Conservation (phyloP, 1,140 invertebrate species). For the Stenopsyche tienmushanensis region DNA sequence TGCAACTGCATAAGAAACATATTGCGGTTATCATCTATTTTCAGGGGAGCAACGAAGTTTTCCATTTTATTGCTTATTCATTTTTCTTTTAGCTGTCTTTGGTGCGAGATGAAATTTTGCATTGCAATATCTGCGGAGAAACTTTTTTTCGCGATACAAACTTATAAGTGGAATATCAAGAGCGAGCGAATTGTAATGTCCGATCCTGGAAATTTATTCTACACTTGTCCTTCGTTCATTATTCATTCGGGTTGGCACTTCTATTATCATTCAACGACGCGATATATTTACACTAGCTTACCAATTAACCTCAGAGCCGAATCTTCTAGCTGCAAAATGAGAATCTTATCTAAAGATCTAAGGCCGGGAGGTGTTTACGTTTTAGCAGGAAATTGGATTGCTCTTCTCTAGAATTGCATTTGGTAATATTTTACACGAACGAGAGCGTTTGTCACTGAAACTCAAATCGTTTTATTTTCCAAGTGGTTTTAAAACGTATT, state of each 20-base stretch:
- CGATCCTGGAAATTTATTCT: conserved; percentile 6
- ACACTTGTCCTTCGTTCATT: background rate
- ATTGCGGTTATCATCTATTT: conserved; percentile 28
- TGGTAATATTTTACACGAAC: too few relatives aligned
- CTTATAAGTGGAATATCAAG: too few relatives aligned
- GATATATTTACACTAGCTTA: conserved; percentile 8
- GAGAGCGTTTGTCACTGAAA: too few relatives aligned
- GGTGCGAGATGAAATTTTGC: background rate
- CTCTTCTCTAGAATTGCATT: conserved; percentile 20
- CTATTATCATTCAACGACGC: conserved; percentile 1
- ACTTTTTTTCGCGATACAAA: too few relatives aligned
- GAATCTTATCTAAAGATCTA: conserved; percentile 20
- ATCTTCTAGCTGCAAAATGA: conserved; percentile 18
- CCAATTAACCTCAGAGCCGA: conserved; percentile 21
- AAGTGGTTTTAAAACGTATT: too few relatives aligned
- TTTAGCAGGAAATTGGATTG: conserved; percentile 20
- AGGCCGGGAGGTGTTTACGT: conserved; percentile 24
- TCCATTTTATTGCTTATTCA: conserved; percentile 25
- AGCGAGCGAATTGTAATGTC: background rate
- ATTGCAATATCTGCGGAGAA: too few relatives aligned
- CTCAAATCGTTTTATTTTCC: too few relatives aligned
- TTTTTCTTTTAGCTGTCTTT: conserved; percentile 21
- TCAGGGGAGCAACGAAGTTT: conserved; percentile 20
- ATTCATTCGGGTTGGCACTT: conserved; percentile 20
- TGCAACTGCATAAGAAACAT: conserved; percentile 26